A percentile compares a stretch with the other conserved stretches of the same genome.
Conservation (phyloP, 2,113 vertebrate species). For the Leucosticte australis region DNA sequence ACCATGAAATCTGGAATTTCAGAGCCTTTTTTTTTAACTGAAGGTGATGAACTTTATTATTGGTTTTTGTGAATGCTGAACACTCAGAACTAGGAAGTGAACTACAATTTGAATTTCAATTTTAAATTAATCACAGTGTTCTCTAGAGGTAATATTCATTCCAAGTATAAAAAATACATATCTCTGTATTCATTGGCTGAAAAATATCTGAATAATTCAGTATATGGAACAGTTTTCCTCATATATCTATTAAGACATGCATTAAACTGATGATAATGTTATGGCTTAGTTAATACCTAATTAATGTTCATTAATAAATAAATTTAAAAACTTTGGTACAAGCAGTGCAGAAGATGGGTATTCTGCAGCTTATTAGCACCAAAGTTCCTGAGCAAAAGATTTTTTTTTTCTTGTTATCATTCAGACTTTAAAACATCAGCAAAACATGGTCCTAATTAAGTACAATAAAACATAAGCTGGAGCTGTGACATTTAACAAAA, state of each 20-base stretch:
- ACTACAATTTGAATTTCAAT: neutral
- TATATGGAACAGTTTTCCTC: neutral
- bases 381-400: neutral
- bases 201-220: neutral
- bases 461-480: neutral
- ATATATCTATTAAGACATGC: neutral
- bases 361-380: neutral
- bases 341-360: neutral
- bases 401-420: neutral
- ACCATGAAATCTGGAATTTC: neutral
- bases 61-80: neutral
- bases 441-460: constrained; percentile 10
- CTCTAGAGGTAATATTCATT: neutral
- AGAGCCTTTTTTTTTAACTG: neutral
- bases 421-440: neutral
- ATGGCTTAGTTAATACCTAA: neutral
- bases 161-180: neutral
- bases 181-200: neutral
- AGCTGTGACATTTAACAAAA: constrained; percentile 54
- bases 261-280: neutral
- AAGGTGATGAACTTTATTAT: neutral
- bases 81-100: neutral
- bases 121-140: neutral
- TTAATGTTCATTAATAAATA: neutral
- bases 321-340: neutral